A percentile compares a stretch with the other conserved stretches of the same genome.
These are phyloP conservation scores for Octopus bimaculoides DNA, from an alignment of 1,140 invertebrate species.

Conservation along the genomic window DNA sequence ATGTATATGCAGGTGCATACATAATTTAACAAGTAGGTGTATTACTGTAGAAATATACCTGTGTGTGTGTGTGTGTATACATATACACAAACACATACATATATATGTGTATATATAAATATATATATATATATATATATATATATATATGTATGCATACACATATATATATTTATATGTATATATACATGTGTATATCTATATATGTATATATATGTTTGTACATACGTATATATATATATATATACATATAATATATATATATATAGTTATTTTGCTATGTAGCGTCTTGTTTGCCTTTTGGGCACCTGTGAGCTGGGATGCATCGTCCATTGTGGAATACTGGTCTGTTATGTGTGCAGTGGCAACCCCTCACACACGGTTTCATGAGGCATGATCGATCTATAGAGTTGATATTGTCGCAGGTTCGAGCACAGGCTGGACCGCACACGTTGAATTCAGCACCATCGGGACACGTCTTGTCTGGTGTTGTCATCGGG, in stretches of 20 bases:
- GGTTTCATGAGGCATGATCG: conserved; percentile 34
- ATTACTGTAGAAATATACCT: not conserved
- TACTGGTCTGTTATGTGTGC: conserved; percentile 41
- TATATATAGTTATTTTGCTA: not conserved
- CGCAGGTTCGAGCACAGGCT: conserved; percentile 49
- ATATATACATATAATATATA: not conserved
- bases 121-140: not conserved
- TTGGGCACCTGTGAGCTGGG: conserved; percentile 42
- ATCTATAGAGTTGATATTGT: conserved; percentile 34
- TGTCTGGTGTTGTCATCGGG: conserved; percentile 15
- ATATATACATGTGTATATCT: not conserved
- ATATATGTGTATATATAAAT: not conserved
- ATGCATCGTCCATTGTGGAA: conserved; percentile 52
- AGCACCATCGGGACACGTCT: conserved; percentile 43
- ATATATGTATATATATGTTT: not conserved
- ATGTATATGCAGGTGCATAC: not conserved
- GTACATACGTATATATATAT: not conserved
- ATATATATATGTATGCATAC: not conserved
- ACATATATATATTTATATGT: not conserved
- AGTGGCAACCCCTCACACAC: conserved; percentile 52
- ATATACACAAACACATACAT: not conserved
- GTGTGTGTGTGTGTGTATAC: not conserved
- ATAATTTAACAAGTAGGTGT: not conserved
- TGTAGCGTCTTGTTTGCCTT: not conserved
- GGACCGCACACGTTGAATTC: conserved; percentile 44